Base-by-base conservation (phyloP, 1,140 invertebrate species). In the Tetranychus cinnabarinus region DNA sequence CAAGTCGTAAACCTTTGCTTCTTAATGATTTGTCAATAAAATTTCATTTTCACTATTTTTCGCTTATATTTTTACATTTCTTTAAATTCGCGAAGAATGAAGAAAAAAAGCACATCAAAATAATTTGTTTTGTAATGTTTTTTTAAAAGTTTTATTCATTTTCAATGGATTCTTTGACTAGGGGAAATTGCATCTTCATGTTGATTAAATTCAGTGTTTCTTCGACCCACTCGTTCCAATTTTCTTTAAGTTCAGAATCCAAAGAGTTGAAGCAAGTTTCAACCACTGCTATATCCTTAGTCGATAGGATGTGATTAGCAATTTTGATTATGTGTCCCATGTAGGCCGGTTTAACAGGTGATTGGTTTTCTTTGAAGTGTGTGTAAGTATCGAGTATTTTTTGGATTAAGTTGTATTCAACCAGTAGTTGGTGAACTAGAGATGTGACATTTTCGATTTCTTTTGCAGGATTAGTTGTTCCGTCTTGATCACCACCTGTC, bases 281-380 rank as follows among this genome's bases (percentile, higher is more conserved):
- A n/a, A 59, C 58, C 12, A 59, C 34, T 12, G 37, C 39, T n/a
- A 36, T 8, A 45, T 55, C 64, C 62, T 65, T 57, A 65, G 68
- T 67, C 58, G 74, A 68, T 47, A 76, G 75, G 65, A 84, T 75
- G 65, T 78, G 74, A 72, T 83, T 84, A 31, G 80, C 77, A 61
- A 86, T 81, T 70, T 81, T 79, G 59, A 81, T 82, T 64, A 85
- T 70, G 72, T 86, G 84, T 56, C 83, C 83, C 81, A 84, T 84
- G 66, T 84, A 84, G 47, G 81, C 82, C 68, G 77, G 72, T 34
- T 81, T 71, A 62, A 75, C 73, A 63, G 75, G 73, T 64, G 74
- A 76, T 62, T 71, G 73, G 69, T 72, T 72, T 68, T 60, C 46
- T 46, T 45, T 13, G 31, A 13, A 56, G 45, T 42, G 15, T 12